Evolutionary conservation across 2,888 invertebrate species (phyloP).

Genomic region (Caenorhabditis sp.): DNA sequence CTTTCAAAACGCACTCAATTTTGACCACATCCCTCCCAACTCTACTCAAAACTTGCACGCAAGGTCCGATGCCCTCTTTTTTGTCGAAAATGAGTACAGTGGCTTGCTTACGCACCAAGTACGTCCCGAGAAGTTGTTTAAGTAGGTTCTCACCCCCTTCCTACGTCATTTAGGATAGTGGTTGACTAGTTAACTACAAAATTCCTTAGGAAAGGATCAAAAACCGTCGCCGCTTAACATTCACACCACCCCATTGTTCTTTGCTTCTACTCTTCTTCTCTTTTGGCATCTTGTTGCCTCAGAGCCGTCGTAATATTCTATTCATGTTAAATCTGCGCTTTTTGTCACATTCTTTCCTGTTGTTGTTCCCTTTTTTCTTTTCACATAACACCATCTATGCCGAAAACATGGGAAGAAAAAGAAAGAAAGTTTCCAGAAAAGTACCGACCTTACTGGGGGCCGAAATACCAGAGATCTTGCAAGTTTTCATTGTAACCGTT

Average conservation of each 20-base stretch:
- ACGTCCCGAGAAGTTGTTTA: neutral
- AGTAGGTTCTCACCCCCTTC: slow-evolving; percentile 32
- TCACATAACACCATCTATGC: neutral
- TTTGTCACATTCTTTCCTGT: slow-evolving; percentile 55
- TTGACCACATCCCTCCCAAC: no score
- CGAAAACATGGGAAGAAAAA: no score
- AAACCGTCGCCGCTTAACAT: slow-evolving; percentile 40
- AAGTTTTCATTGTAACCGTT: slow-evolving; percentile 10
- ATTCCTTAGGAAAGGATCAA: slow-evolving; percentile 37
- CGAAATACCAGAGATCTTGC: neutral
- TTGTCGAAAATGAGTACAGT: no score
- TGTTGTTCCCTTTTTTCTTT: slow-evolving; percentile 23
- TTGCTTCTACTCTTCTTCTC: slow-evolving; percentile 5
- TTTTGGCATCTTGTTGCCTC: slow-evolving; percentile 1
- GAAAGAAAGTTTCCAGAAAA: slow-evolving; percentile 42
- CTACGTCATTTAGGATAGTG: slow-evolving; percentile 48
- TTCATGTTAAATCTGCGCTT: slow-evolving; percentile 54
- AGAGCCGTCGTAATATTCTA: slow-evolving; percentile 36
- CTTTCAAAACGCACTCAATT: slow-evolving; percentile 3
- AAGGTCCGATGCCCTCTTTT: no score
- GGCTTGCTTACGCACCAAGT: neutral
- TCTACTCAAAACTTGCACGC: no score
- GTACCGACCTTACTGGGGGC: slow-evolving; percentile 29
- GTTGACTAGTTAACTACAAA: no score
- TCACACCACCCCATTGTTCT: slow-evolving; percentile 36